Base-by-base conservation (phyloP, 2,888 invertebrate species). In the Panzeria rudis region DNA sequence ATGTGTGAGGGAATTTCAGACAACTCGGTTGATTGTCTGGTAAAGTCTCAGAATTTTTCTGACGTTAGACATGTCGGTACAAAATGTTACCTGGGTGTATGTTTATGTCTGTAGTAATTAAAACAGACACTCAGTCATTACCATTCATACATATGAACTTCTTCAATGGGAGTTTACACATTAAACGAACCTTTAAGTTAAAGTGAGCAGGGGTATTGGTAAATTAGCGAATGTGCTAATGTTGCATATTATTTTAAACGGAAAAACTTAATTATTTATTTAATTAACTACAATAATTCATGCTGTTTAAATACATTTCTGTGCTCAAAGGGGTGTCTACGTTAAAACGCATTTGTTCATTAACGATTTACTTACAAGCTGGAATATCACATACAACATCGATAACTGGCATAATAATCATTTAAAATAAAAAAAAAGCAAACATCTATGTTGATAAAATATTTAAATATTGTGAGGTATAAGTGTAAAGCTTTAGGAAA, bases 261-360 rank as follows among this genome's bases (percentile, higher is more conserved):
- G 71, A 84, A 84, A 75, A 79, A 56, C 64, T 84, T 80, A 80
- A 76, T 76, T 84, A 84, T 84, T 84, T 80, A 80, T 80, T 80
- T 84, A 80, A 84, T 84, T 79, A 84, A 79, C 79, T 71, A 56
- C 38, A 79, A 79, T 76, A 75, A 66, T 76, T 76, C 52, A 80
- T 76, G 52, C 41, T 44, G 62, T 80, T 75, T 35, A 79, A 80
- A 76, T 59, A 52, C 69, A 75, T 84, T 71, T 80, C 69, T 66
- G 75, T 3, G 11, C 50, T 71, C 52, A 52, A 71, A 59, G 66
- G 44, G 71, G 20, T 71, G 29, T 71, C 6, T 52, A n/a, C 15
- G 15, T 44, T 54, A 62, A 62, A 29, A 52, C 35, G 66, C 47
- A 61, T 25, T 47, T 20, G 32, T 62, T 54, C 52, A 44, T 47